Conservation (phyloP, 2,797 vertebrate genomes). For the Rallus crepitans region DNA sequence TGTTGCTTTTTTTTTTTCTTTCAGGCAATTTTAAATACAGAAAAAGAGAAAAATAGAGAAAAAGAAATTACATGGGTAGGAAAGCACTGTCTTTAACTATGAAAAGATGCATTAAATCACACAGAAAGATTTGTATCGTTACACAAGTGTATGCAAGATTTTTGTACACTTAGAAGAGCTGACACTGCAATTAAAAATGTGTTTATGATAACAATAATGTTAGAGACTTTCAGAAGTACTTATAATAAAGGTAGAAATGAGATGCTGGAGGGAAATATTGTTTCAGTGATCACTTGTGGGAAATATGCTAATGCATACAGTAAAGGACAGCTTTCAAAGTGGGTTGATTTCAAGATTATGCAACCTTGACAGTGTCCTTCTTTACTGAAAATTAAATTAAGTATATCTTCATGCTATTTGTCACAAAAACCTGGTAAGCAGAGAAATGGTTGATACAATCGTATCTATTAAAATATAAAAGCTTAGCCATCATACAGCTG, state of each 20-base stretch:
- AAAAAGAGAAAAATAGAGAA: background rate
- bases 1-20: background rate
- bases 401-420: background rate
- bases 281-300: background rate
- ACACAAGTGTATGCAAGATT: background rate
- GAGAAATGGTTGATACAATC: background rate
- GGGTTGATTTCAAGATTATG: background rate
- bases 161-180: background rate
- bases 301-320: background rate
- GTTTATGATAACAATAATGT: background rate
- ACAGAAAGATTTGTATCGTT: background rate
- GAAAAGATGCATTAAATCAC: background rate
- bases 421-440: background rate
- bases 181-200: background rate
- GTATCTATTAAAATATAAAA: background rate
- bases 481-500: background rate
- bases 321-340: background rate
- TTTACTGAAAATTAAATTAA: conserved; percentile 16
- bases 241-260: background rate
- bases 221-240: background rate
- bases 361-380: background rate
- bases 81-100: background rate
- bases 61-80: background rate
- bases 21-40: background rate
- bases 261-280: background rate